These are phyloP conservation scores for Oscheius sp. DNA, from an alignment of 2,888 invertebrate genomes.

Conservation along the genomic window DNA sequence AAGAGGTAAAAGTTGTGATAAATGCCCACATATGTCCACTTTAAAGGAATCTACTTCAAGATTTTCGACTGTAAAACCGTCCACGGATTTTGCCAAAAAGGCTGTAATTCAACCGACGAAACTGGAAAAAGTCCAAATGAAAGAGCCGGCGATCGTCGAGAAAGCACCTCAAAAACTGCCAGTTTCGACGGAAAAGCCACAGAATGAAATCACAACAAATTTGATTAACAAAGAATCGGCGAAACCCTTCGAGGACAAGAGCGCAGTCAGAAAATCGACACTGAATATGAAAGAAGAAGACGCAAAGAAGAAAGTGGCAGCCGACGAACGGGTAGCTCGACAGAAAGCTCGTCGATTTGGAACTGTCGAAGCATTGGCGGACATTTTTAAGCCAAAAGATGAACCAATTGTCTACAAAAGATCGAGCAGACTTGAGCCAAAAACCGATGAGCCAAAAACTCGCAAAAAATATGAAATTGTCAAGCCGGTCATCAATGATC, in stretches of 20 bases:
- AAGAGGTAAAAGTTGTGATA: too few species aligned
- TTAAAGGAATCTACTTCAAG: constrained; percentile 51
- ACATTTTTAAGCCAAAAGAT: constrained; percentile 48
- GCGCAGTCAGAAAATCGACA: constrained; percentile 63
- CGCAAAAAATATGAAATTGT: constrained; percentile 63
- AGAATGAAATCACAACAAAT: background rate
- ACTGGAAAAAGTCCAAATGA: constrained; percentile 52
- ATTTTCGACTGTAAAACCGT: constrained; percentile 57
- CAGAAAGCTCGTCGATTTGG: constrained; percentile 63
- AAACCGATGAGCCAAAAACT: constrained; percentile 45
- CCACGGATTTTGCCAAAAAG: constrained; percentile 67
- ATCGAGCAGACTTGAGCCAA: constrained; percentile 49
- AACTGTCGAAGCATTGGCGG: constrained; percentile 58
- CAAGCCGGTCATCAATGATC: constrained; percentile 69
- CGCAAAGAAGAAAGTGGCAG: constrained; percentile 61
- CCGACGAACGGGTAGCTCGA: constrained; percentile 59
- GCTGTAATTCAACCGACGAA: constrained; percentile 68
- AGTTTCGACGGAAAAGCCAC: background rate
- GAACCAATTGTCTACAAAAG: constrained; percentile 62
- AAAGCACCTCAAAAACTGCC: constrained; percentile 20
- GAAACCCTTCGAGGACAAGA: constrained; percentile 62
- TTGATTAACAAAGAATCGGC: background rate
- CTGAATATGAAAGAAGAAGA: constrained; percentile 70
- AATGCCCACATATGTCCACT: background rate
- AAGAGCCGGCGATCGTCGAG: constrained; percentile 47